These are phyloP conservation scores for Vireo altiloquus DNA, from an alignment of 2,113 vertebrate species.

Conservation along the genomic window DNA sequence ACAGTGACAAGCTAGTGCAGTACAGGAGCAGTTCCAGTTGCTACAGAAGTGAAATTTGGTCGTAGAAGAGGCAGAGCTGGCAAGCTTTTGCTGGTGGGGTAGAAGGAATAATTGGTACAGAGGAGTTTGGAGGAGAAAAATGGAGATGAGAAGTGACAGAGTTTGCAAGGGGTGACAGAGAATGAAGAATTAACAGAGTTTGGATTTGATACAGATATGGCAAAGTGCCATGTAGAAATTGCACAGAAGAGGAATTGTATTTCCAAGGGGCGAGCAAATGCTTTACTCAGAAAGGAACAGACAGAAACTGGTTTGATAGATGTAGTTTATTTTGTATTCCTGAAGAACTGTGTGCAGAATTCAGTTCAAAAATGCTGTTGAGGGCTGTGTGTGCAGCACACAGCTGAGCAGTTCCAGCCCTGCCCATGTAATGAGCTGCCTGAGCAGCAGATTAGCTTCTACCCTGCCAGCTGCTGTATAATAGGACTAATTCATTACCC, in stretches of 20 bases:
- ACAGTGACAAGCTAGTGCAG: background rate
- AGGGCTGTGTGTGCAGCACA: background rate
- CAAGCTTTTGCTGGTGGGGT: background rate
- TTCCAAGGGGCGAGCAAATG: background rate
- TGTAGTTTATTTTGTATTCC: background rate
- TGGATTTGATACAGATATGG: background rate
- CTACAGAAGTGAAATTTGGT: background rate
- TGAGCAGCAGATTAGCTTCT: slow-evolving; percentile 50
- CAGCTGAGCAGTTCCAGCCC: slow-evolving; percentile 12
- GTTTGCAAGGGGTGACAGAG: background rate
- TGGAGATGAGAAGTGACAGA: background rate
- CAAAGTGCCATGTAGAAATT: background rate
- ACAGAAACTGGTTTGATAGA: background rate
- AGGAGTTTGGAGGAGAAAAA: background rate
- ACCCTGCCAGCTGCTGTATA: slow-evolving; percentile 49
- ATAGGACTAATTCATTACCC: slow-evolving; percentile 57
- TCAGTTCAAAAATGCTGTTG: background rate
- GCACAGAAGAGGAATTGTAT: background rate
- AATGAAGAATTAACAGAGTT: background rate
- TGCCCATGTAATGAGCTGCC: slow-evolving; percentile 15
- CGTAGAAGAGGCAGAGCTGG: background rate
- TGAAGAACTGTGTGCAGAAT: background rate
- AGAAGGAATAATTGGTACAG: background rate
- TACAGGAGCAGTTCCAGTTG: background rate
- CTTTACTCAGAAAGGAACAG: background rate